Conservation (phyloP, 2,797 vertebrate genomes). For the Sciaenops ocellatus region DNA sequence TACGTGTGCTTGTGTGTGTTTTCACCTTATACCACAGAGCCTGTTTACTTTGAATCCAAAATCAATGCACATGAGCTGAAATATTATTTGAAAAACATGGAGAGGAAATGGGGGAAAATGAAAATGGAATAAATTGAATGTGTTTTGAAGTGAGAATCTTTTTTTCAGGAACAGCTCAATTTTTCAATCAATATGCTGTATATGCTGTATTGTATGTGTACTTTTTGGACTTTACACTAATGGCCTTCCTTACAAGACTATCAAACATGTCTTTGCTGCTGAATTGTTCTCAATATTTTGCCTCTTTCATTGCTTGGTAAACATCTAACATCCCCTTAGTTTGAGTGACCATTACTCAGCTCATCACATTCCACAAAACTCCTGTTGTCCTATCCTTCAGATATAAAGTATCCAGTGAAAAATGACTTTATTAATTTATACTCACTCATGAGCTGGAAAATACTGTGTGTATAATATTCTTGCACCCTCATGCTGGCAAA, state of each 20-base stretch:
- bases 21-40: neutral
- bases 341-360: neutral
- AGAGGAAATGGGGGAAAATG: neutral
- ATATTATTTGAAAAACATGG: slow-evolving; percentile 2
- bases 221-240: neutral
- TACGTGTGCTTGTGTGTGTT: neutral
- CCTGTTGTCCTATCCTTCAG: neutral
- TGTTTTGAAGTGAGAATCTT: neutral
- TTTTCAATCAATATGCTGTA: neutral
- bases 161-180: neutral
- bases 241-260: neutral
- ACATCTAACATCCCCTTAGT: neutral
- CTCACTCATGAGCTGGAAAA: neutral
- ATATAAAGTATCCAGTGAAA: neutral
- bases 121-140: neutral
- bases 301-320: neutral
- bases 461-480: neutral
- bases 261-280: neutral
- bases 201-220: too few relatives aligned
- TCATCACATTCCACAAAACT: neutral
- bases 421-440: neutral
- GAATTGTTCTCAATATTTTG: neutral
- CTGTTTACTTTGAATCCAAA: slow-evolving; percentile 30
- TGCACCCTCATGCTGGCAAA: neutral
- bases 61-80: slow-evolving; percentile 43